phyloP scores from a whole-genome alignment of 2,888 invertebrate species.

The Hylaea fasciaria region DNA sequence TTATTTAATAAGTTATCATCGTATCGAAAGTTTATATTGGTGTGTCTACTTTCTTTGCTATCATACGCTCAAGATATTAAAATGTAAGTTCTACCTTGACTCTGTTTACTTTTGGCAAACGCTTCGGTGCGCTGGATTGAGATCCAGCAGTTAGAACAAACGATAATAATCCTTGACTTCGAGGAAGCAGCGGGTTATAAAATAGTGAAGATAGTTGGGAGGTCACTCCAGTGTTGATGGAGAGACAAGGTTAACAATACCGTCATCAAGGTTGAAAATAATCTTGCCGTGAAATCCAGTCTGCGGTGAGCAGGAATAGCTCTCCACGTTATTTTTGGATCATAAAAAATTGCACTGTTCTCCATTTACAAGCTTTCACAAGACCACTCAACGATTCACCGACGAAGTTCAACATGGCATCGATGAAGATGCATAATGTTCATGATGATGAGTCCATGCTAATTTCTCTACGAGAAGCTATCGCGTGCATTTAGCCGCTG shows the following conservation, averaged over 20 bases:
- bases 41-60: neutral
- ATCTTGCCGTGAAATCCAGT: slow-evolving; percentile 65
- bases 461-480: slow-evolving; percentile 26
- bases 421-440: slow-evolving; percentile 7
- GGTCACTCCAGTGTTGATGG: slow-evolving; percentile 67
- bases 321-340: slow-evolving; percentile 52
- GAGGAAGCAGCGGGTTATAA: slow-evolving; percentile 50
- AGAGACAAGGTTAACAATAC: slow-evolving; percentile 75
- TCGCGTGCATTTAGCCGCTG: slow-evolving; percentile 47
- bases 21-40: neutral
- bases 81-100: slow-evolving; percentile 1
- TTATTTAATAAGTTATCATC: neutral
- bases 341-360: slow-evolving; percentile 31
- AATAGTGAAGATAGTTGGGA: slow-evolving; percentile 57
- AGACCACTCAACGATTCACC: slow-evolving; percentile 3
- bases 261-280: slow-evolving; percentile 80
- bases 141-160: neutral
- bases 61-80: too few relatives aligned
- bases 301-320: slow-evolving; percentile 61
- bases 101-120: slow-evolving; percentile 21
- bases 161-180: slow-evolving; percentile 16
- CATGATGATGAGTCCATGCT: slow-evolving; percentile 19
- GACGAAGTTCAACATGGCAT: neutral
- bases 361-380: slow-evolving; percentile 2
- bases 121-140: slow-evolving; percentile 8